Evolutionary conservation across 1,140 invertebrate genomes (phyloP), one percentile per base, ranked within the genome.

Genomic region (Drosophila ercepeae): DNA sequence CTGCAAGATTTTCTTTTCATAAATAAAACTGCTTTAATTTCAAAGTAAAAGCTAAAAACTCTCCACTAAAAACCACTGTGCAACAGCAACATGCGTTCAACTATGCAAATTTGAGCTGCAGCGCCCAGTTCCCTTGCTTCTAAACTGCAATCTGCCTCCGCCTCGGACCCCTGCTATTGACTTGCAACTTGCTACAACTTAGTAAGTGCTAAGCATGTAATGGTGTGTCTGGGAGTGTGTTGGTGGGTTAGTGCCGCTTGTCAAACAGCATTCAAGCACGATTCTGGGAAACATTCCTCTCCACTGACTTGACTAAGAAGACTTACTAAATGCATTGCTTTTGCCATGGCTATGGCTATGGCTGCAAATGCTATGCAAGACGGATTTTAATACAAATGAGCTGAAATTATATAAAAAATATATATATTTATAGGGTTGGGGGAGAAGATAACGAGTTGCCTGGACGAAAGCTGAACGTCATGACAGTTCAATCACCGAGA

Each of bases 251-350:
- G 50, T 63, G 49, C 44, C 76, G 76, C 86, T 89, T 89, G 84
- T 89, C 86, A 89, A 89, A 89, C 84, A 89, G 78, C 84, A 89
- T 89, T 89, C 86, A 89, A 69, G 84, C 84, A 89, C 84, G 84
- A 89, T 89, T 89, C 86, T 89, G 79, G 70, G 84, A 89, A 89
- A 69, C 81, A 89, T 89, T 89, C 88, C 57, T 78, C 76, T 57
- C 67, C 75, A 65, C 61, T 79, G 81, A 72, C 59, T 54, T 48
- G 70, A 70, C 68, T 74, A 51, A 14, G 60, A 57, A 52, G 74
- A 67, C 63, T 75, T 84, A 42, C 14, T 42, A 42, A 18, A 67
- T 75, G 71, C 71, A 79, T 69, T 68, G 50, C 67, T 53, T 68
- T n/a, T n/a, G n/a, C n/a, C n/a, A n/a, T 72, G 59, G 59, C 48